Conservation (phyloP, 2,797 vertebrate species). For the Sebastes steindachneri region DNA sequence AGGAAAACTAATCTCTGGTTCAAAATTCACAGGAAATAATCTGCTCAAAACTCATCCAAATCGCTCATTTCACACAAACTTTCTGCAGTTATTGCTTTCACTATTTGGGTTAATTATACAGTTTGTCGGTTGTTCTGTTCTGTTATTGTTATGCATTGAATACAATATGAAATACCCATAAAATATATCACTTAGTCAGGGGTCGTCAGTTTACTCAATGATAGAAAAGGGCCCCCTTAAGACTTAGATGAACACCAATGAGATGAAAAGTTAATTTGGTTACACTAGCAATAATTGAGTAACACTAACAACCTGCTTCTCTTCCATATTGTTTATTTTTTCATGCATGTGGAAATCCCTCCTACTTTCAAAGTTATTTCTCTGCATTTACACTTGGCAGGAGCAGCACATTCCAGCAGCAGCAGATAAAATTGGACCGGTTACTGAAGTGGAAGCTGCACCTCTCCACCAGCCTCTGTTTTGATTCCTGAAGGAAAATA, state of each 20-base stretch:
- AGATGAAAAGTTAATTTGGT: background rate
- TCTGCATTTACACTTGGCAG: conserved; percentile 7
- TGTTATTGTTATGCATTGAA: too few relatives aligned
- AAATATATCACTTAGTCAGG: too few relatives aligned
- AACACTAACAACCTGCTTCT: background rate
- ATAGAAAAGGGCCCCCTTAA: too few relatives aligned
- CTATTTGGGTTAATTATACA: too few relatives aligned
- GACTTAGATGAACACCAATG: background rate
- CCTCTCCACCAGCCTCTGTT: conserved; percentile 55
- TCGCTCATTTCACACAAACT: too few relatives aligned
- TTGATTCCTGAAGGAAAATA: conserved; percentile 68
- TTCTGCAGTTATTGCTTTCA: too few relatives aligned
- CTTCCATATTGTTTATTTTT: background rate
- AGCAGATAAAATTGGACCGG: conserved; percentile 49
- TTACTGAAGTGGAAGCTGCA: conserved; percentile 60
- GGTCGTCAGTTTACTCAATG: too few relatives aligned
- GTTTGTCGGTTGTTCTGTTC: too few relatives aligned
- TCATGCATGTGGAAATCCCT: background rate
- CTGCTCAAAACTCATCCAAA: too few relatives aligned
- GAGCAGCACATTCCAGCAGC: conserved; percentile 48
- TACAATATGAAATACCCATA: too few relatives aligned
- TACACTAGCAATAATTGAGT: background rate
- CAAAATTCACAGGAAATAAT: too few relatives aligned
- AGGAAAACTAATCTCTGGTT: too few relatives aligned
- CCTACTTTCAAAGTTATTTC: background rate